These are phyloP conservation scores for Metallyticus violacea DNA, from an alignment of 2,888 invertebrate genomes.

Conservation along the genomic window DNA sequence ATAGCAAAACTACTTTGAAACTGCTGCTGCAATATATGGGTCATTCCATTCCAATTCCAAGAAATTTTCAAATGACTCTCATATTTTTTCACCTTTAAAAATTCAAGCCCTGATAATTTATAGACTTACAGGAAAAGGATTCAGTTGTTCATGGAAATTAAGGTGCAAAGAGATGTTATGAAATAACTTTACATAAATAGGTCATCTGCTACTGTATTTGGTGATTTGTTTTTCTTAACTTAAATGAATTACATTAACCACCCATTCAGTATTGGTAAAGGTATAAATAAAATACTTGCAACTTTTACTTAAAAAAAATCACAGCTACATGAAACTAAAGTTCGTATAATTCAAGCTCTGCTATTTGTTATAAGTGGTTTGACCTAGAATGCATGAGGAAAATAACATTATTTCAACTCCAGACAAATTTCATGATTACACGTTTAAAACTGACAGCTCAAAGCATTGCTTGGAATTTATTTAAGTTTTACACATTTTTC, in stretches of 20 bases:
- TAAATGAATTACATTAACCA: slow-evolving; percentile 17
- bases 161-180: not conserved
- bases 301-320: slow-evolving; percentile 19
- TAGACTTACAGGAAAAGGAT: not conserved
- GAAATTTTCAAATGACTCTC: too few species aligned
- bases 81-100: too few species aligned
- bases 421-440: not conserved
- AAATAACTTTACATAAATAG: not conserved
- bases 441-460: not conserved
- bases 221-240: slow-evolving; percentile 7
- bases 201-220: slow-evolving; percentile 21
- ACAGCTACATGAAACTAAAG: slow-evolving; percentile 20
- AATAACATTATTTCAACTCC: not conserved
- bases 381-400: not conserved
- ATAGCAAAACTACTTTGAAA: too few species aligned
- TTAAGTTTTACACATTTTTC: too few species aligned
- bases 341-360: slow-evolving; percentile 3
- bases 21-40: too few species aligned
- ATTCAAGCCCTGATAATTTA: too few species aligned
- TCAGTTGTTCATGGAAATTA: too few species aligned
- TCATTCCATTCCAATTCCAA: too few species aligned
- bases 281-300: slow-evolving; percentile 21
- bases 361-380: not conserved
- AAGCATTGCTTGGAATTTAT: not conserved
- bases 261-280: slow-evolving; percentile 18